Evolutionary conservation across 2,797 vertebrate genomes (phyloP), one percentile per base, ranked within the genome.

Genomic region (Halcyon chelicuti): DNA sequence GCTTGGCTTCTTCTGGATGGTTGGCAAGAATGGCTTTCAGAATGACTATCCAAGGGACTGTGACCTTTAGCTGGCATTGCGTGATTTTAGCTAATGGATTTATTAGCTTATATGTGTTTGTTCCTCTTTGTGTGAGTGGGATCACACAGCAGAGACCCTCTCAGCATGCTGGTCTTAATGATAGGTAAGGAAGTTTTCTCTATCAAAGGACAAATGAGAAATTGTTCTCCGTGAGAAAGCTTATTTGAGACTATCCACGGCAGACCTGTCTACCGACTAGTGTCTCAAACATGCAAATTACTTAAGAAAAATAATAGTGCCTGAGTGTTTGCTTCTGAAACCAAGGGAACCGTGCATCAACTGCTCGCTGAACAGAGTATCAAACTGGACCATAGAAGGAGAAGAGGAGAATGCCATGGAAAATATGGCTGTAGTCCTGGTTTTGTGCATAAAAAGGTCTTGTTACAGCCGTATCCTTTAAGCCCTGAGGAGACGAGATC

Each of bases 361-460:
- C 74, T 90, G 28, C 76, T 88, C 76, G 17, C 21, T 67, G 55
- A 84, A 40, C 37, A 46, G 54, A 52, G 22, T 71, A 71, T 86
- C 55, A 54, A 39, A 76, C 40, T 94, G 77, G 66, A 90, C 90
- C 54, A 51, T 76, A 93, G 93, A 91, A 95, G 92, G 90, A 94
- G 60, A 95, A 85, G 70, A 73, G 62, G 42, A 94, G 35, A 83
- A 51, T 75, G 73, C 79, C 20, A 2, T 81, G 85, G 60, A 94
- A 96, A 92, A 89, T 23, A 63, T 42, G 40, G 37, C 71, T 7
- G 17, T 65, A 84, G 58, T 93, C 60, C 51, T 86, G 35, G 1
- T 91, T 96, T 84, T 86, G 67, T 94, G 57, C 86, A 75, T 70
- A 60, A 89, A 92, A 93, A 82, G 57, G 44, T 93, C 70, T 76